Percentiles rank a stretch among this genome's conserved stretches.
phyloP scores from a whole-genome alignment of 1,140 invertebrate genomes.

The Lordiphosa clarofinis region DNA sequence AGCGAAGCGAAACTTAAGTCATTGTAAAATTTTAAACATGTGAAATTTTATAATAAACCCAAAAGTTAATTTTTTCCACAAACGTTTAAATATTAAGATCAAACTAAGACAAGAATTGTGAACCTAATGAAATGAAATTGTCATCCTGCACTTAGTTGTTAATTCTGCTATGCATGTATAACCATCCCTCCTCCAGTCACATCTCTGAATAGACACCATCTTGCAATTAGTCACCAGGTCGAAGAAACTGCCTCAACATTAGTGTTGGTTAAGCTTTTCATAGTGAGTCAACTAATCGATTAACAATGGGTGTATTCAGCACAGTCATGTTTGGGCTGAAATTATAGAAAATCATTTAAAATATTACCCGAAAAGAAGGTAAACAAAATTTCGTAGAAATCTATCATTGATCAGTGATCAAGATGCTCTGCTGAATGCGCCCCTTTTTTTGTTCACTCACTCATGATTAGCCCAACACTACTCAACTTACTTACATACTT shows the following conservation, averaged over 20 bases:
- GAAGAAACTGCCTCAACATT: slow-evolving; percentile 27
- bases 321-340: too few relatives aligned
- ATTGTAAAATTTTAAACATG: slow-evolving; percentile 58
- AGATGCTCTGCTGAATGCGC: slow-evolving; percentile 14
- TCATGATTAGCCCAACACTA: too few relatives aligned
- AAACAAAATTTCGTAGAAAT: too few relatives aligned
- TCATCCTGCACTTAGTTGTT: slow-evolving; percentile 61
- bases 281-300: slow-evolving; percentile 5
- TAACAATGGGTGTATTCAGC: too few relatives aligned
- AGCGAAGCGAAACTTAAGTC: slow-evolving; percentile 48
- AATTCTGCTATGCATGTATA: slow-evolving; percentile 58
- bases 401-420: slow-evolving; percentile 7
- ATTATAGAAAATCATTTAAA: too few relatives aligned
- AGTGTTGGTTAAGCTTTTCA: too few relatives aligned
- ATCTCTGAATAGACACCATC: slow-evolving; percentile 15
- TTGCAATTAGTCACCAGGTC: slow-evolving; percentile 25
- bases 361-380: too few relatives aligned
- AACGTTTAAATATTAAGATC: slow-evolving; percentile 43
- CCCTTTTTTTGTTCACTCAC: too few relatives aligned
- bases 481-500: too few relatives aligned
- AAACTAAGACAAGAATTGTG: slow-evolving; percentile 25
- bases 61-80: slow-evolving; percentile 23
- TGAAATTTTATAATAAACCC: slow-evolving; percentile 66
- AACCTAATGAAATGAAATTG: slow-evolving; percentile 17
- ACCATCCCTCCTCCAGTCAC: slow-evolving; percentile 11